Conservation (phyloP, 2,888 invertebrate genomes). For the Octodonta nipae region DNA sequence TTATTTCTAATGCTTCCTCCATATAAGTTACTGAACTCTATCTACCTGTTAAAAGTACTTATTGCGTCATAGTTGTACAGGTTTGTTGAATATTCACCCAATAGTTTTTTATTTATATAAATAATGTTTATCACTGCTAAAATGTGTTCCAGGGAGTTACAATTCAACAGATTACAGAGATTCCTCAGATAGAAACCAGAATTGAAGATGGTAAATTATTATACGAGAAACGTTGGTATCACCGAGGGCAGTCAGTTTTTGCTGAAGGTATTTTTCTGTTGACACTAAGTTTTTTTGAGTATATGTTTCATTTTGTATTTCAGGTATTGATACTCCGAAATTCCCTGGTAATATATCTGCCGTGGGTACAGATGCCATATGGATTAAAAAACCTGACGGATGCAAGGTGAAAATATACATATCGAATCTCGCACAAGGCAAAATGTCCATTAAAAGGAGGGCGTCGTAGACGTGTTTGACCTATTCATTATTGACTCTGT, state of each 20-base stretch:
- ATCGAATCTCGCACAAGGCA: slow-evolving; percentile 73
- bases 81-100: no score
- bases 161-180: slow-evolving; percentile 19
- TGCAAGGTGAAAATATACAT: slow-evolving; percentile 74
- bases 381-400: slow-evolving; percentile 76
- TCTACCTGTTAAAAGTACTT: no score
- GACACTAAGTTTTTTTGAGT: no score
- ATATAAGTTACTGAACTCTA: no score
- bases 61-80: no score
- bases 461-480: no score
- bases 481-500: no score
- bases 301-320: slow-evolving; percentile 36
- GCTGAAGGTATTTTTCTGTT: slow-evolving; percentile 20
- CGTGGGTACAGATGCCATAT: slow-evolving; percentile 84
- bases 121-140: no score
- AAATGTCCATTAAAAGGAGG: slow-evolving; percentile 74
- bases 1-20: no score
- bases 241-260: slow-evolving; percentile 83
- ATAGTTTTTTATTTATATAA: no score
- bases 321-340: slow-evolving; percentile 71
- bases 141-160: slow-evolving; percentile 10
- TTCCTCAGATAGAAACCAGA: slow-evolving; percentile 58
- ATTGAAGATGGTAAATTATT: slow-evolving; percentile 90
- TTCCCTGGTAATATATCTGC: slow-evolving; percentile 83
- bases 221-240: slow-evolving; percentile 90